Percentiles rank a stretch among this genome's conserved stretches.
Conservation (phyloP, 2,888 invertebrate genomes). For the Leptogaster cylindrica region DNA sequence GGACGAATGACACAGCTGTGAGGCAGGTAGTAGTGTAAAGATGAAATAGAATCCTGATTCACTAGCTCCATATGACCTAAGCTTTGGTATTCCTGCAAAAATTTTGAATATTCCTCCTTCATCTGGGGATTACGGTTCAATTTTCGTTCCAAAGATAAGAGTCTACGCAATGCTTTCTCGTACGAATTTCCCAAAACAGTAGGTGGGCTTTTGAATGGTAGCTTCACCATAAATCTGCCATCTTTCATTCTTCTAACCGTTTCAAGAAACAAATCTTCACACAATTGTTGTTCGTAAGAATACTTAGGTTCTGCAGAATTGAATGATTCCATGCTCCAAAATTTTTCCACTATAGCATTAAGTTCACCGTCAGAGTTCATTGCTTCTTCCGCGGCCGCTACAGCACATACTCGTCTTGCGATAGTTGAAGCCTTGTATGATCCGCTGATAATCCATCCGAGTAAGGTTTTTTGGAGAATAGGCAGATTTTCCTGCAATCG, state of each 20-base stretch:
- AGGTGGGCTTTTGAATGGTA: slow-evolving; percentile 40
- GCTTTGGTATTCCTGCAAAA: slow-evolving; percentile 25
- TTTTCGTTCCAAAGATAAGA: slow-evolving; percentile 21
- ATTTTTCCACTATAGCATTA: background rate
- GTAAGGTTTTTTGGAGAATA: background rate
- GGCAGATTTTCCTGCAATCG: background rate
- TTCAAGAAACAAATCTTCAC: background rate
- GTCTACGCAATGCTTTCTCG: slow-evolving; percentile 14
- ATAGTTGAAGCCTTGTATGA: no score
- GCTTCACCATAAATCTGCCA: slow-evolving; percentile 16
- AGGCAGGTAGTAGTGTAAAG: slow-evolving; percentile 21
- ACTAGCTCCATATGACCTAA: slow-evolving; percentile 32
- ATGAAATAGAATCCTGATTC: background rate
- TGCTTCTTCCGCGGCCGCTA: background rate
- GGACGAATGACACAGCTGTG: slow-evolving; percentile 36
- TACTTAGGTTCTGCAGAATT: no score
- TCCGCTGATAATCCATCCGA: background rate
- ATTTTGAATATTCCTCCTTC: slow-evolving; percentile 20
- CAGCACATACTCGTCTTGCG: no score
- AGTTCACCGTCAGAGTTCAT: background rate
- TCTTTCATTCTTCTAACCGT: slow-evolving; percentile 4
- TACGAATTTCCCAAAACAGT: slow-evolving; percentile 37
- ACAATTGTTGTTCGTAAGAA: background rate
- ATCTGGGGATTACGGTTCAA: slow-evolving; percentile 12
- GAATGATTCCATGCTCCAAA: background rate